Conservation (phyloP, 2,797 vertebrate genomes). For the Enteromius fasciolatus region DNA sequence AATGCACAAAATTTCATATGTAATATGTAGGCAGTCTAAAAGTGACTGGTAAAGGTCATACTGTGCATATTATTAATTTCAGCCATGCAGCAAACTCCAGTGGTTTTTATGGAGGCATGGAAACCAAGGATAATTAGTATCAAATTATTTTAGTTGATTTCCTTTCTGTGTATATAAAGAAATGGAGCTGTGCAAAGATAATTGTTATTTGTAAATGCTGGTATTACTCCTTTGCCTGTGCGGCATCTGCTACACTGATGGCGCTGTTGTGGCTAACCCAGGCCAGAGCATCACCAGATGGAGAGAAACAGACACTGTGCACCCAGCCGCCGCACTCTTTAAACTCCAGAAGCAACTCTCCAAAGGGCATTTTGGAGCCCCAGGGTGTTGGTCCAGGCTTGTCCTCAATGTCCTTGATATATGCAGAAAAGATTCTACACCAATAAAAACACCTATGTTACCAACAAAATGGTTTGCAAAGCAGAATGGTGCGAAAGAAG, state of each 20-base stretch:
- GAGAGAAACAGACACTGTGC: constrained; percentile 80
- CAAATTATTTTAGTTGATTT: neutral
- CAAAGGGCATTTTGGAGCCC: constrained; percentile 85
- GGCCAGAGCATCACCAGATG: constrained; percentile 79
- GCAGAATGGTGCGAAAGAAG: neutral
- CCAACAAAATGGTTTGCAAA: neutral
- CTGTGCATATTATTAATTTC: neutral
- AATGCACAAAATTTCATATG: constrained; percentile 28
- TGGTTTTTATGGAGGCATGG: neutral
- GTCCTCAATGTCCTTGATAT: constrained; percentile 85
- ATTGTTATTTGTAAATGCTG: constrained; percentile 8
- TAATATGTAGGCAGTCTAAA: constrained; percentile 3
- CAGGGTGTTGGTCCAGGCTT: constrained; percentile 82
- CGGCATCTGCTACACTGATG: constrained; percentile 76
- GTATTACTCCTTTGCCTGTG: constrained; percentile 75
- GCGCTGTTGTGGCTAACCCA: constrained; percentile 83
- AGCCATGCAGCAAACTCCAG: neutral
- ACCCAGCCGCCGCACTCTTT: constrained; percentile 85
- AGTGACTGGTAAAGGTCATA: neutral
- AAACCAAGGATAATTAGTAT: neutral
- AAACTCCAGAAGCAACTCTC: constrained; percentile 79
- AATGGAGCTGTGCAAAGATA: no score
- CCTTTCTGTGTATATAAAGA: neutral
- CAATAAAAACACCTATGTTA: neutral
- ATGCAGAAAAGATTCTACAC: constrained; percentile 78